Percentiles rank a stretch among this genome's conserved stretches.
Conservation (phyloP, 2,113 vertebrate genomes). For the Pangasianodon gigas region DNA sequence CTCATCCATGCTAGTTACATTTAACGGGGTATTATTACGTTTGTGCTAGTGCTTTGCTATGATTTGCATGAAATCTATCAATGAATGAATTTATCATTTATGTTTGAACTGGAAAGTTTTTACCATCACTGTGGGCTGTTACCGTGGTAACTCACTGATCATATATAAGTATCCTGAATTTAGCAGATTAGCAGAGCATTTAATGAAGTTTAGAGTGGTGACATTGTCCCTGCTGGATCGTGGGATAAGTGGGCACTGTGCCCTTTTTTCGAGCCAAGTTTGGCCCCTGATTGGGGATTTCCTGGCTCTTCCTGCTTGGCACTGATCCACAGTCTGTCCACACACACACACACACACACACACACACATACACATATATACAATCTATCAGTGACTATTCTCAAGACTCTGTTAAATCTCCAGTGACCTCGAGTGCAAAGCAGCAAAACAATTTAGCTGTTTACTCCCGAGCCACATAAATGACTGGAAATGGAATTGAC, state of each 20-base stretch:
- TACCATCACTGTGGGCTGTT: background rate
- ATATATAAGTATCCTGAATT: background rate
- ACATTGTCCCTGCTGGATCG: slow-evolving; percentile 9
- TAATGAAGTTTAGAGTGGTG: slow-evolving; percentile 17
- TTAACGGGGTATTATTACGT: background rate
- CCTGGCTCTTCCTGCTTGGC: slow-evolving; percentile 50
- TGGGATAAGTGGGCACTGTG: slow-evolving; percentile 38
- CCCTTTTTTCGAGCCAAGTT: slow-evolving; percentile 44
- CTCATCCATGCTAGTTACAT: background rate
- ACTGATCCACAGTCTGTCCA: slow-evolving; percentile 34
- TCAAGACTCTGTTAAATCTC: slow-evolving; percentile 26
- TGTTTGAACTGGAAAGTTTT: background rate
- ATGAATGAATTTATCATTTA: background rate
- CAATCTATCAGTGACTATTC: slow-evolving; percentile 13
- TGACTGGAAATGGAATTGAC: slow-evolving; percentile 10
- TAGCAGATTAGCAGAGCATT: background rate
- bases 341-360: slow-evolving; percentile 47
- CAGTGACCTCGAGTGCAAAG: slow-evolving; percentile 33
- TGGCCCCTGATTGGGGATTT: slow-evolving; percentile 41
- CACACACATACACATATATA: slow-evolving; percentile 33
- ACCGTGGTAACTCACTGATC: background rate
- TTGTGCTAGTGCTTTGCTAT: background rate
- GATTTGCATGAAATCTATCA: background rate
- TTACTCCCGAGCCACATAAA: background rate
- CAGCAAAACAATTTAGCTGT: background rate